Evolutionary conservation across 64 coral and sea anemone genomes (phyloP), one percentile per base, ranked within the genome.

Genomic region (Trachythela sp.): DNA sequence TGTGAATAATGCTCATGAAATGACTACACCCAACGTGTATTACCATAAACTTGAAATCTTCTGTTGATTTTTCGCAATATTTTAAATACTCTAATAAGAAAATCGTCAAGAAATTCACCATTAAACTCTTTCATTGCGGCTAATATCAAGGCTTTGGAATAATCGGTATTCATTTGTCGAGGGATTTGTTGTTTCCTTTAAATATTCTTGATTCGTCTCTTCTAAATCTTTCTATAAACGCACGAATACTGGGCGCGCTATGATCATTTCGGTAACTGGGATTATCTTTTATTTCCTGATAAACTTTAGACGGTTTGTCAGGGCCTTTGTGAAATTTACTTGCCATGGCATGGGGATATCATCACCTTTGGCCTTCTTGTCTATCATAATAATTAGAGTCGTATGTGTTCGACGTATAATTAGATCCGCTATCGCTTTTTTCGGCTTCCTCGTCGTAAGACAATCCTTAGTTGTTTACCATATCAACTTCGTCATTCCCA

Each of bases 221-320:
- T 77, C 29, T 8, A 32, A 77, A 77, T 35, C 71, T 77, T 34
- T 77, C 26, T 13, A 80, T 2, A 39, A 36, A 80, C 4, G 75
- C 18, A 27, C 54, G 32, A 10, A 90, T 90, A 38, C 45, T 90
- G 8, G 80, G 80, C 13, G 58, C 83, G 60, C 54, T 85, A 11
- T 90, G 84, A 85, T 85, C 20, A 90, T 80, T 48, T 90, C 89
- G 18, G 80, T 80, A 26, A 90, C 50, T 8, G 89, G 89, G 13
- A 90, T 9, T 70, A 26, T 85, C 33, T 20, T 84, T 85, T 24
- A 39, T 90, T 70, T 84, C 48, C 26, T 68, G 40, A 54, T 84
- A 90, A 36, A 33, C 83, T 1, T 36, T 70, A 24, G 89, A 85
- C 0, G 89, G 89, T 43, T 90, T 84, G 17, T 85, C 84, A 8